Percentiles rank a stretch among this genome's conserved stretches.
These are phyloP conservation scores for Sesia apiformis DNA, from an alignment of 2,888 invertebrate species.

Conservation along the genomic window DNA sequence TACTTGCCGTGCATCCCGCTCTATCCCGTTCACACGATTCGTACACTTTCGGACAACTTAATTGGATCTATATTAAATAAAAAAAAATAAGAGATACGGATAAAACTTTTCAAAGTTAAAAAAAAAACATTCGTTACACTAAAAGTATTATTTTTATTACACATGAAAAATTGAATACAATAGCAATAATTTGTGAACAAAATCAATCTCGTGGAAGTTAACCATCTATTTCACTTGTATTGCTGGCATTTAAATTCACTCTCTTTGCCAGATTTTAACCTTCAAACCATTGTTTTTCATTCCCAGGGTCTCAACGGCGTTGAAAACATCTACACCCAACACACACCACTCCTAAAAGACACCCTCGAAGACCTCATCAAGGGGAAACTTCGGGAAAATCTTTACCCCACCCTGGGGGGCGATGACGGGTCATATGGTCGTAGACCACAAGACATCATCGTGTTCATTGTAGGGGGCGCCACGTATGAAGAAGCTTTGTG, in stretches of 20 bases:
- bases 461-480: slow-evolving; percentile 96
- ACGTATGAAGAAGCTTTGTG: slow-evolving; percentile 96
- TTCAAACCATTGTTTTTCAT: background rate
- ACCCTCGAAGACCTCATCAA: slow-evolving; percentile 92
- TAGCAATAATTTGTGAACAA: too few relatives aligned
- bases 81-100: too few relatives aligned
- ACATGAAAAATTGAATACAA: too few relatives aligned
- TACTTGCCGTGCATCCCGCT: too few relatives aligned
- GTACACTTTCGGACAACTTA: too few relatives aligned
- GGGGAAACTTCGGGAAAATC: slow-evolving; percentile 89
- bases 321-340: slow-evolving; percentile 99
- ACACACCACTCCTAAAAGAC: slow-evolving; percentile 93
- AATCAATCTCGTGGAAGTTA: too few relatives aligned
- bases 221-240: too few relatives aligned
- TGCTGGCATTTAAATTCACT: background rate
- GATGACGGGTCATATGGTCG: slow-evolving; percentile 61
- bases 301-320: slow-evolving; percentile 90
- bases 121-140: too few relatives aligned
- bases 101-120: too few relatives aligned
- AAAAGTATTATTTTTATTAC: too few relatives aligned
- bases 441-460: slow-evolving; percentile 93
- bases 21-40: too few relatives aligned
- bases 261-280: background rate
- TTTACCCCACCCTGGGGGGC: slow-evolving; percentile 88
- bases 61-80: too few relatives aligned